Conservation (phyloP, 1,140 invertebrate genomes). For the Pseudomyrmex gracilis region DNA sequence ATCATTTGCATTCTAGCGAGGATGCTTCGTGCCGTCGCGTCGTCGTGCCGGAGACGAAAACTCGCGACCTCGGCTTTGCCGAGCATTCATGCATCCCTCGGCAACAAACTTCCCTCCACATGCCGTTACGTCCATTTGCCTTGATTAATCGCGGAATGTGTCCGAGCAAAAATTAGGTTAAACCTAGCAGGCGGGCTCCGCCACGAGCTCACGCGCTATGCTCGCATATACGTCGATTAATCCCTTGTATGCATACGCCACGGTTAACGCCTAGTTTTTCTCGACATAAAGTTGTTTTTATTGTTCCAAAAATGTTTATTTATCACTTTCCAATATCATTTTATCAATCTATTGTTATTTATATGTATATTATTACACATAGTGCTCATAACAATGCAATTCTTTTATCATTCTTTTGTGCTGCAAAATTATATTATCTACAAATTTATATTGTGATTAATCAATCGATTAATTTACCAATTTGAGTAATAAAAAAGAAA, state of each 20-base stretch:
- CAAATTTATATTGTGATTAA: too few relatives aligned
- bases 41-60: conserved; percentile 58
- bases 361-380: too few relatives aligned
- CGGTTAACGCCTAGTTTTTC: conserved; percentile 21
- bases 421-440: too few relatives aligned
- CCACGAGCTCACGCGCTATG: conserved; percentile 22
- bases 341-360: too few relatives aligned
- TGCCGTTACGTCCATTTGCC: conserved; percentile 33
- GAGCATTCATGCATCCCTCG: conserved; percentile 53
- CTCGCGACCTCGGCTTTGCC: conserved; percentile 39
- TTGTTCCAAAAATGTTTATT: not conserved
- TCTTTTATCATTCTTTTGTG: too few relatives aligned
- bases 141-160: conserved; percentile 67
- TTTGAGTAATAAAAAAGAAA: too few relatives aligned
- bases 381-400: too few relatives aligned
- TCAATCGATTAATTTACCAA: too few relatives aligned
- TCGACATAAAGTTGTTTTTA: conserved; percentile 35
- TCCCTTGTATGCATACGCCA: not conserved
- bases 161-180: conserved; percentile 60
- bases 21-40: conserved; percentile 43
- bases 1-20: conserved; percentile 82
- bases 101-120: conserved; percentile 22
- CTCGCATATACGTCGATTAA: conserved; percentile 21
- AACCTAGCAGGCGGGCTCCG: conserved; percentile 13
- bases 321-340: too few relatives aligned